Evolutionary conservation across 2,113 vertebrate species (phyloP).

Genomic region (Oryzias curvinotus): DNA sequence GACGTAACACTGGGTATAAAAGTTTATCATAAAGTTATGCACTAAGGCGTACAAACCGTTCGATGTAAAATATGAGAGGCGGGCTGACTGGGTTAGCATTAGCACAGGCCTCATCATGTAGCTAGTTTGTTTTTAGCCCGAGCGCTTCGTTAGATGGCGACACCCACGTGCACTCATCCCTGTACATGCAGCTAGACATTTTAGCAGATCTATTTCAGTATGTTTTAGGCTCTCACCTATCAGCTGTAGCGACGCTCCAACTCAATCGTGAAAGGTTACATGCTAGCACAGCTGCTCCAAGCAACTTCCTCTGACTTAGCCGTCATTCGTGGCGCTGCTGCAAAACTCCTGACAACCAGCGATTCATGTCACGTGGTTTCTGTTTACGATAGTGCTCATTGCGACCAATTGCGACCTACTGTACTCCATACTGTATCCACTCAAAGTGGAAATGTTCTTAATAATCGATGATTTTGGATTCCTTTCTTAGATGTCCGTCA

Average conservation of each 20-base stretch:
- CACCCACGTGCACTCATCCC: constrained; percentile 16
- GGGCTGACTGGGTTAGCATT: constrained; percentile 37
- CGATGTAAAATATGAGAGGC: constrained; percentile 21
- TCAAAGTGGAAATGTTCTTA: no score
- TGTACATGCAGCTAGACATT: constrained; percentile 1
- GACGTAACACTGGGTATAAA: no score
- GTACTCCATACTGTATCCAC: no score
- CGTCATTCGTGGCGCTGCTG: constrained; percentile 67
- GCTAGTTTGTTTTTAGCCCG: constrained; percentile 63
- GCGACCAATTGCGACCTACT: no score
- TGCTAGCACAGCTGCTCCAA: constrained; percentile 54
- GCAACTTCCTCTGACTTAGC: constrained; percentile 68
- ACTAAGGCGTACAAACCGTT: neutral
- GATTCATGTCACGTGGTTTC: constrained; percentile 61
- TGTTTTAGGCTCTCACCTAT: constrained; percentile 26
- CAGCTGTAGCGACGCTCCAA: constrained; percentile 2
- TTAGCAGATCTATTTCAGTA: neutral
- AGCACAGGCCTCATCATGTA: constrained; percentile 51
- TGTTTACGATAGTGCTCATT: constrained; percentile 53
- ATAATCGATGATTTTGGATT: no score
- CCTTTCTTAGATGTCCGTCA: no score
- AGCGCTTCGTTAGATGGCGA: constrained; percentile 13
- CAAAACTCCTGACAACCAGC: constrained; percentile 49
- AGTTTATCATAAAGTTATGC: neutral
- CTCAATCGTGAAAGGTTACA: constrained; percentile 56